Conservation (phyloP, 2,888 invertebrate genomes). For the Drosophila quasianomalipes region DNA sequence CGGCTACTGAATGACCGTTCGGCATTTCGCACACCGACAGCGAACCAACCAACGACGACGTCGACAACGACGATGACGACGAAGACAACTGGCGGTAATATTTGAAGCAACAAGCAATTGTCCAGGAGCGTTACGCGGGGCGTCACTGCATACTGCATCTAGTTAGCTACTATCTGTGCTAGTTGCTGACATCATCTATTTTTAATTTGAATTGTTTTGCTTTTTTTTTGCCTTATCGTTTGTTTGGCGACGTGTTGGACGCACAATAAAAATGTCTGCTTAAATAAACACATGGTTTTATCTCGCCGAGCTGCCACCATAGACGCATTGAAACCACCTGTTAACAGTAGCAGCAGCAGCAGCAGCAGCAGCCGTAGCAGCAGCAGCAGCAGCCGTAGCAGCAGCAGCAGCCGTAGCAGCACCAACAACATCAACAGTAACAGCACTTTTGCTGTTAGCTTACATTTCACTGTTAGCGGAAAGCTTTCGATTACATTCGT, state of each 20-base stretch:
- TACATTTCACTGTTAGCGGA: slow-evolving; percentile 28
- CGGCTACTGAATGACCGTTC: slow-evolving; percentile 75
- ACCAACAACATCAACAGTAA: not conserved
- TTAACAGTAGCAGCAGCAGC: slow-evolving; percentile 26
- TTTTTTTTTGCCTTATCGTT: slow-evolving; percentile 3
- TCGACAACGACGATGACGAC: slow-evolving; percentile 34
- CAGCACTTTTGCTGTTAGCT: slow-evolving; percentile 30
- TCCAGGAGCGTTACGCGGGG: slow-evolving; percentile 54
- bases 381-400: not conserved
- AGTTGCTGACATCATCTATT: slow-evolving; percentile 26
- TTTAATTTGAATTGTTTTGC: not conserved
- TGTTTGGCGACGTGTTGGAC: slow-evolving; percentile 58
- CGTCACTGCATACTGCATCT: slow-evolving; percentile 21
- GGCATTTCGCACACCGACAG: slow-evolving; percentile 54
- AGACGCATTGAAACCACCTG: slow-evolving; percentile 58
- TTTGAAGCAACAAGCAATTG: slow-evolving; percentile 73
- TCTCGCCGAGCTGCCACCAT: slow-evolving; percentile 33
- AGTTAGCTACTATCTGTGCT: slow-evolving; percentile 12
- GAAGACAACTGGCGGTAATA: slow-evolving; percentile 49
- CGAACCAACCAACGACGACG: slow-evolving; percentile 43
- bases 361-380: not conserved
- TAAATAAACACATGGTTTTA: slow-evolving; percentile 50
- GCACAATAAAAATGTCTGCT: slow-evolving; percentile 64
- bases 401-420: not conserved
- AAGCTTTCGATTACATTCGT: slow-evolving; percentile 36